Percentiles rank a stretch among this genome's conserved stretches.
Conservation (phyloP, 2,113 vertebrate genomes). For the Lampris incognitus region DNA sequence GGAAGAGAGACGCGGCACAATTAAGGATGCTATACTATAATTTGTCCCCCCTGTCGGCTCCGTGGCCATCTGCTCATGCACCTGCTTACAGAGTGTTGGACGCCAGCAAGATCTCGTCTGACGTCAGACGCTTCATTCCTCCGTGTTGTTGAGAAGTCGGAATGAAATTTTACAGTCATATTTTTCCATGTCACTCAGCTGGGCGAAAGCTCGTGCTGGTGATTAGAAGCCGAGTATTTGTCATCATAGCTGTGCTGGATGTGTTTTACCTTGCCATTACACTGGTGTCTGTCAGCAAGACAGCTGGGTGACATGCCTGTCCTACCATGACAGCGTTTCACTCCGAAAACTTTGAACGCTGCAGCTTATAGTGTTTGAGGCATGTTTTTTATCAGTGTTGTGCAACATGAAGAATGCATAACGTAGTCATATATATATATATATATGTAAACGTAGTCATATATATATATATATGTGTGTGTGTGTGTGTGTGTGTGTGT, state of each 20-base stretch:
- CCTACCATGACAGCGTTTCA: conserved; percentile 46
- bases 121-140: conserved; percentile 46
- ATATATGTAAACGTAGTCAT: too few relatives aligned
- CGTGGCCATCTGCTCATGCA: conserved; percentile 33
- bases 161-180: conserved; percentile 27
- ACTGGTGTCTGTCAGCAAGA: conserved; percentile 41
- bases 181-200: conserved; percentile 40
- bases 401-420: conserved; percentile 32
- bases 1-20: neutral
- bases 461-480: too few relatives aligned
- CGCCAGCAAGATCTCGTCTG: conserved; percentile 21
- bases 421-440: conserved; percentile 7
- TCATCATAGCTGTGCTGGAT: conserved; percentile 33
- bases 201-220: conserved; percentile 31
- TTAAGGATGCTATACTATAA: conserved; percentile 12
- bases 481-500: too few relatives aligned
- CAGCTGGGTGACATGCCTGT: conserved; percentile 45
- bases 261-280: conserved; percentile 52
- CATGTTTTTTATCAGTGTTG: conserved; percentile 1
- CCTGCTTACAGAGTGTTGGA: conserved; percentile 16
- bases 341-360: conserved; percentile 35
- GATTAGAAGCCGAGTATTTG: conserved; percentile 29
- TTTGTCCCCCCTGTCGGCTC: neutral
- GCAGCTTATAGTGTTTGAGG: conserved; percentile 34
- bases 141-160: conserved; percentile 50